These are phyloP conservation scores for Temnothorax unifasciatus DNA, from an alignment of 2,888 invertebrate genomes.

Conservation along the genomic window DNA sequence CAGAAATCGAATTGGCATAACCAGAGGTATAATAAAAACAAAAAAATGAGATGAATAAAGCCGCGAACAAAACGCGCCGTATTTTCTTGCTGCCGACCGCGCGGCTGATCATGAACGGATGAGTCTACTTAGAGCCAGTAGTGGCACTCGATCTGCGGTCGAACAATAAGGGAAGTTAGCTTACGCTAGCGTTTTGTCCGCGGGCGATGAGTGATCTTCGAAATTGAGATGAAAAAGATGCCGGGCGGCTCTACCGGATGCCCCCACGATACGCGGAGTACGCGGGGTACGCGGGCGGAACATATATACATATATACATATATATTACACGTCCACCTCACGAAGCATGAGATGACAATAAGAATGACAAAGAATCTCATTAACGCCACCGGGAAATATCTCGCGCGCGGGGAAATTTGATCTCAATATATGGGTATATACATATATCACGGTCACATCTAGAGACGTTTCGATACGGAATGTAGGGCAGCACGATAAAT, in stretches of 20 bases:
- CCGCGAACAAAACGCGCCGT: conserved; percentile 8
- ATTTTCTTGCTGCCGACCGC: conserved; percentile 9
- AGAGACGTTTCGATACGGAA: conserved; percentile 9
- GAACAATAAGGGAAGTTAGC: conserved; percentile 72
- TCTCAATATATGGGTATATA: conserved; percentile 37
- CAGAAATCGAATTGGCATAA: conserved; percentile 7
- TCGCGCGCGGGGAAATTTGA: conserved; percentile 40
- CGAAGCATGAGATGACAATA: conserved; percentile 28
- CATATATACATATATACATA: not conserved
- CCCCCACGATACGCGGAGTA: too few species aligned
- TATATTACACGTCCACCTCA: not conserved
- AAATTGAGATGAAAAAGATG: conserved; percentile 57
- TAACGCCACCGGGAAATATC: conserved; percentile 25
- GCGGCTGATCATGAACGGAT: conserved; percentile 63
- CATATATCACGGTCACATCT: conserved; percentile 18
- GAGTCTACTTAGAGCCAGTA: conserved; percentile 71
- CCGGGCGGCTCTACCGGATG: not conserved
- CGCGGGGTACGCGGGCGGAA: too few species aligned
- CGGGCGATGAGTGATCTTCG: conserved; percentile 64
- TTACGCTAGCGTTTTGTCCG: conserved; percentile 71
- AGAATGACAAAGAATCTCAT: conserved; percentile 53
- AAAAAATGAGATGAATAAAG: conserved; percentile 12
- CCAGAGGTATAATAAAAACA: not conserved
- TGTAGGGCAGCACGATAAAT: conserved; percentile 5
- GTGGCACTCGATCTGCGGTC: conserved; percentile 72